Evolutionary conservation across 2,797 vertebrate species (phyloP), one percentile per base, ranked within the genome.

Genomic region (Argya squamiceps): DNA sequence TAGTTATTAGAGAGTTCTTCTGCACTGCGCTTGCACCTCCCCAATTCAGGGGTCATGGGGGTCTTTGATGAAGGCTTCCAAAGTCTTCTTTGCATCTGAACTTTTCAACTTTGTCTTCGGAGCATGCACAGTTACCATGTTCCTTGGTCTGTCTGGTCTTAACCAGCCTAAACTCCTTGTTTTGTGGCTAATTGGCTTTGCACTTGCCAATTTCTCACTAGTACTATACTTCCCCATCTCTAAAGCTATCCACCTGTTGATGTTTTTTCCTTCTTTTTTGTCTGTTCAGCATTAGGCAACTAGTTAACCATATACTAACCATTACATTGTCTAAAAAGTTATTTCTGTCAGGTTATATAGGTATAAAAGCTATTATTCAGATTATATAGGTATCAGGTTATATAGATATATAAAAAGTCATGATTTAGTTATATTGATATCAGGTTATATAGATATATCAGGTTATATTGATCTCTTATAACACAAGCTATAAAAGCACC

Each of bases 11-110:
- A 18, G 5, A 18, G 15, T 23, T 56, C 11, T 56, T 71, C 16
- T 58, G 53, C 26, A 52, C 12, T 52, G 26, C 3, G 3, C 32
- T 52, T 52, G 20, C 4, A 2, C 7, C 12, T 43, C 47, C 20
- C 32, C 37, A 11, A 0, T 43, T 29, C 2, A 9, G 20, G 23
- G 19, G 3, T 23, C 4, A 2, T 29, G 1, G 4, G 37, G 32
- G 10, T 30, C 16, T 53, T 24, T 36, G 26, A 44, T 44, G 26
- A 53, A 64, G 60, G 8, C 10, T 53, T 43, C 59, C 32, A 53
- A 77, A 37, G 26, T 36, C 16, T 12, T 32, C 6, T 19, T 59
- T 1, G 1, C 4, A 7, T 26, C 37, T 30, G 20, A 43, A 15
- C 3, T 24, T 64, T 50, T 30, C 26, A 34, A 8, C 19, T 43